A percentile compares a stretch with the other conserved stretches of the same genome.
Evolutionary conservation across 2,888 invertebrate genomes (phyloP).

Genomic region (Diarsia dahlii): DNA sequence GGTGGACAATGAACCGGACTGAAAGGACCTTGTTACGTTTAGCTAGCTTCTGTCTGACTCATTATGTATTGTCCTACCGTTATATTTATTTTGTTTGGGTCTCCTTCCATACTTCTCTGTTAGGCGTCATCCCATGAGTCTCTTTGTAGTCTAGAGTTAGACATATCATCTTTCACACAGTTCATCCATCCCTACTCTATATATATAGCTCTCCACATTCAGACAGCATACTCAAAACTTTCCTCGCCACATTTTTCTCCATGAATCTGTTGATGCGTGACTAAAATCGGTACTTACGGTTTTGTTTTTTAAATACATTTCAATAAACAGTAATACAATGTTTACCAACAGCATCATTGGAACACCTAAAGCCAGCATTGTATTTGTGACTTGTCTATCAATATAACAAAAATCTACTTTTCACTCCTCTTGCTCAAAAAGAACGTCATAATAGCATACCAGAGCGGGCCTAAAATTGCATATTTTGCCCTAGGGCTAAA

Average conservation of each 20-base stretch:
- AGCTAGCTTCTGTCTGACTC: not conserved
- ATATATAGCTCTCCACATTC: not conserved
- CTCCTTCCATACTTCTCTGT: not conserved
- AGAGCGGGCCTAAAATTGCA: no score
- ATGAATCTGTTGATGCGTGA: not conserved
- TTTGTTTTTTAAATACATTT: not conserved
- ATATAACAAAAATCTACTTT: not conserved
- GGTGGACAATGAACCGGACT: slow-evolving; percentile 75
- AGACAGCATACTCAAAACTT: not conserved
- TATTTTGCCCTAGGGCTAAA: no score
- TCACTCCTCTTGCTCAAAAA: no score
- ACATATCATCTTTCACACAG: not conserved
- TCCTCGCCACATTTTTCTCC: not conserved
- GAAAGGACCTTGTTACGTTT: slow-evolving; percentile 52
- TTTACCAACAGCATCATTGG: not conserved
- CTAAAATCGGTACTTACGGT: not conserved
- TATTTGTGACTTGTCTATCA: not conserved
- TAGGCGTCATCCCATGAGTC: not conserved
- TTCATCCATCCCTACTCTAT: not conserved
- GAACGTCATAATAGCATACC: no score
- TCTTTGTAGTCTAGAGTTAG: not conserved
- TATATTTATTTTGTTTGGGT: not conserved
- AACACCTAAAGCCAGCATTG: slow-evolving; percentile 1
- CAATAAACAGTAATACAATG: not conserved
- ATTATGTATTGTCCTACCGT: not conserved